phyloP scores from a whole-genome alignment of 2,113 vertebrate genomes.

The Orthonyx spaldingii region DNA sequence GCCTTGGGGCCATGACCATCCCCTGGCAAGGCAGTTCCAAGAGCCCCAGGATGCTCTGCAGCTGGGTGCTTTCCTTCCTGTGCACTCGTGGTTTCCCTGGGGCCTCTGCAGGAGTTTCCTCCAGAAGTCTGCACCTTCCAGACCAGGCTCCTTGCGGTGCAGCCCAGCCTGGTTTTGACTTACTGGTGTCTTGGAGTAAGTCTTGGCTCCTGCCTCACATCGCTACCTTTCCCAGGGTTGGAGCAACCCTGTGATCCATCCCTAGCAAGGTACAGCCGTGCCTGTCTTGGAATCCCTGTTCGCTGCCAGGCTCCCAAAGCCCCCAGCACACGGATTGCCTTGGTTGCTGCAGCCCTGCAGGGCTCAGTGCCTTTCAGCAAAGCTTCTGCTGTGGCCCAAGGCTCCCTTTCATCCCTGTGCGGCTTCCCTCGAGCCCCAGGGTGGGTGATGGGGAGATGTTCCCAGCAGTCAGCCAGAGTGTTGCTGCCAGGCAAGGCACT shows the following conservation, averaged over 20 bases:
- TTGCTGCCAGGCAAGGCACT: rapidly evolving
- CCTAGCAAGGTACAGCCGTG: too few relatives aligned
- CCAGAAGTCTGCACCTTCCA: background rate
- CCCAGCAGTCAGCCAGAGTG: background rate
- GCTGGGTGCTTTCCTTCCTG: background rate
- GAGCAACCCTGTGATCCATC: background rate
- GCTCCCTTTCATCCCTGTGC: background rate
- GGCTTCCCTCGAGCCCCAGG: rapidly evolving
- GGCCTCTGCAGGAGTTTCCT: background rate
- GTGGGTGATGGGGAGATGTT: background rate
- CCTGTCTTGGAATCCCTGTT: background rate
- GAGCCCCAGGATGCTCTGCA: background rate
- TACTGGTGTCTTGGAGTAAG: background rate
- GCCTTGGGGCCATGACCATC: rapidly evolving
- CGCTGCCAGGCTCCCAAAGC: background rate
- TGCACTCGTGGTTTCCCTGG: rapidly evolving
- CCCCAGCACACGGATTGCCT: rapidly evolving
- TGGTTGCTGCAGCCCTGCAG: background rate
- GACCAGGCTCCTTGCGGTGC: background rate
- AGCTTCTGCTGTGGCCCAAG: background rate
- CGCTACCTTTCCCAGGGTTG: background rate
- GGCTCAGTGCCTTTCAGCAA: background rate
- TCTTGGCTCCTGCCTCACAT: background rate
- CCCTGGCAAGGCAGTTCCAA: background rate
- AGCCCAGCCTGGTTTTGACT: background rate